A percentile compares a stretch with the other conserved stretches of the same genome.
phyloP scores from a whole-genome alignment of 2,797 vertebrate genomes.

The Esox masquinongy region DNA sequence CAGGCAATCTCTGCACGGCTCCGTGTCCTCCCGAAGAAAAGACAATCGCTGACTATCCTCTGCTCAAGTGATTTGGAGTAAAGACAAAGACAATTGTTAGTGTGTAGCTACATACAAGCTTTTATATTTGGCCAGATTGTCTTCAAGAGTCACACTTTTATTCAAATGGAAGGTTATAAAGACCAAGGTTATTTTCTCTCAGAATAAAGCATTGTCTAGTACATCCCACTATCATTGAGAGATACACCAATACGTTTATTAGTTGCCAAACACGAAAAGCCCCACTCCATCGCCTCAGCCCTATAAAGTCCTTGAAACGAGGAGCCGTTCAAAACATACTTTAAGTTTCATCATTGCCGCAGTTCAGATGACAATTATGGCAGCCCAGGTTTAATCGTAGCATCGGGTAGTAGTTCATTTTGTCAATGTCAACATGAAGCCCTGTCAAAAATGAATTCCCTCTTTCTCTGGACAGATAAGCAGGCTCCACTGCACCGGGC shows the following conservation, averaged over 20 bases:
- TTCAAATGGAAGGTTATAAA: conserved; percentile 25
- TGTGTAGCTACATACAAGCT: not conserved
- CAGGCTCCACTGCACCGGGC: conserved; percentile 83
- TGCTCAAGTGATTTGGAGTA: not conserved
- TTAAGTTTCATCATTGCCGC: conserved; percentile 76
- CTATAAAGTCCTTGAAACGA: conserved; percentile 48
- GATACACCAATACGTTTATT: conserved; percentile 21
- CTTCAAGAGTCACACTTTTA: not conserved
- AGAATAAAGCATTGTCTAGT: conserved; percentile 19
- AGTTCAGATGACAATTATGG: conserved; percentile 85
- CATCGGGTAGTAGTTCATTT: conserved; percentile 89
- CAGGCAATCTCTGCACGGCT: conserved; percentile 17
- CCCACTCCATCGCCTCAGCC: conserved; percentile 37
- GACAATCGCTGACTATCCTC: conserved; percentile 4
- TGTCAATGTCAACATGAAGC: conserved; percentile 92
- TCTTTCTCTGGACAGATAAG: conserved; percentile 86
- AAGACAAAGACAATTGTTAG: not conserved
- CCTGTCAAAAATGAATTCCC: conserved; percentile 87
- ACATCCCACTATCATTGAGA: conserved; percentile 20
- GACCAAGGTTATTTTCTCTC: conserved; percentile 24
- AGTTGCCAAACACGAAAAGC: conserved; percentile 39
- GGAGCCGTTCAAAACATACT: conserved; percentile 56
- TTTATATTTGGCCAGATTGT: not conserved
- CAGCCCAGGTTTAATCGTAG: conserved; percentile 86
- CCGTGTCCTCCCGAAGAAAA: conserved; percentile 1